Evolutionary conservation across 1,140 invertebrate species (phyloP).

Genomic region (Episyrphus balteatus): DNA sequence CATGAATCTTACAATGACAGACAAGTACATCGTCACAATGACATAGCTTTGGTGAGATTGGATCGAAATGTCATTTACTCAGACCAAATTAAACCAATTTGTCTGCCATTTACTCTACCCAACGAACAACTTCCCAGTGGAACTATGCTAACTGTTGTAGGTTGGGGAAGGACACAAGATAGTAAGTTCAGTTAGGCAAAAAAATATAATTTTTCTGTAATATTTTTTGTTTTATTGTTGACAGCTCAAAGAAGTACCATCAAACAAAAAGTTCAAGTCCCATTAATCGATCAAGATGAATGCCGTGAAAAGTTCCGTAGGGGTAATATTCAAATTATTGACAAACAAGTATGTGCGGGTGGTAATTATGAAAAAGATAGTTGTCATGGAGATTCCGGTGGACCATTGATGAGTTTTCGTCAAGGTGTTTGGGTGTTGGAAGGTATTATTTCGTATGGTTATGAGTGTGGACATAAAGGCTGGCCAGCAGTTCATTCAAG

Average conservation of each 20-base stretch:
- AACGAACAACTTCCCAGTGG: constrained; percentile 10
- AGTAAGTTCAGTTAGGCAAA: constrained; percentile 1
- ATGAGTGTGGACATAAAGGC: constrained; percentile 34
- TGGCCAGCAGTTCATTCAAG: constrained; percentile 43
- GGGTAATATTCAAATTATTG: constrained; percentile 5
- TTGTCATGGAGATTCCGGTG: constrained; percentile 59
- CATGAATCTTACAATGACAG: constrained; percentile 37
- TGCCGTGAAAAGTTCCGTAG: constrained; percentile 38
- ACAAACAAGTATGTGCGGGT: constrained; percentile 46
- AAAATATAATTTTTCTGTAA: not conserved
- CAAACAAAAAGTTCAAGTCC: constrained; percentile 44
- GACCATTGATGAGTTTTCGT: constrained; percentile 42
- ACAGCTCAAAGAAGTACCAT: constrained; percentile 15
- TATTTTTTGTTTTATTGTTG: not conserved
- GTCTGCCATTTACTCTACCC: constrained; percentile 35
- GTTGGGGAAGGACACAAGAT: constrained; percentile 50
- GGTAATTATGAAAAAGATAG: constrained; percentile 46
- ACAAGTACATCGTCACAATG: constrained; percentile 28
- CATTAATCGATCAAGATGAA: constrained; percentile 34
- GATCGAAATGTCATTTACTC: constrained; percentile 33
- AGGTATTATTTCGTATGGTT: constrained; percentile 45
- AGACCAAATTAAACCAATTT: constrained; percentile 46
- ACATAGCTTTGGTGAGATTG: constrained; percentile 41
- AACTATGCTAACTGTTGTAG: constrained; percentile 45
- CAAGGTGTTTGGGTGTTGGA: constrained; percentile 40